phyloP scores from a whole-genome alignment of 2,888 invertebrate genomes.

The Limnephilus auricula region DNA sequence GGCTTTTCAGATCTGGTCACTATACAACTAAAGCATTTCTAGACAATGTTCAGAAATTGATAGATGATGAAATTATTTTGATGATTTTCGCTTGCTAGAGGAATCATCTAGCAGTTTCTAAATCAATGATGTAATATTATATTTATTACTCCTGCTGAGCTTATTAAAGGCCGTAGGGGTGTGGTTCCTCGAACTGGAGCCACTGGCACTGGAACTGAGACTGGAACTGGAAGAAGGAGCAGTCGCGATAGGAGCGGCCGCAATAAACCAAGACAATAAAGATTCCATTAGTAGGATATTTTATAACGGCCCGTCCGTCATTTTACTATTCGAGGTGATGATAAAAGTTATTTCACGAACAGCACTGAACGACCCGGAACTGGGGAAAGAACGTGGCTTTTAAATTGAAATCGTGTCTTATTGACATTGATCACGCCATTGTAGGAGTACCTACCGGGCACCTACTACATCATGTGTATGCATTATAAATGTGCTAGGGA shows the following conservation, averaged over 20 bases:
- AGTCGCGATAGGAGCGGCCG: conserved; percentile 54
- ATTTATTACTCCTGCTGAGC: conserved; percentile 12
- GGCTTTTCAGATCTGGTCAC: no score
- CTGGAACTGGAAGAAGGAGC: not conserved
- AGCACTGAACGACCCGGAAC: conserved; percentile 22
- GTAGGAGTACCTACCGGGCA: not conserved
- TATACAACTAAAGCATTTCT: no score
- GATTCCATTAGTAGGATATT: conserved; percentile 66
- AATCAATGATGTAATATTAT: not conserved
- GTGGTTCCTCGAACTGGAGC: not conserved
- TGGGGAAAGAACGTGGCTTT: conserved; percentile 27
- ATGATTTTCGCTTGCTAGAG: not conserved
- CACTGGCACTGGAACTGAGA: not conserved
- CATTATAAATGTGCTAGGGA: not conserved
- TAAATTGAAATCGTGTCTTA: conserved; percentile 45
- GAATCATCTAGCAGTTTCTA: not conserved
- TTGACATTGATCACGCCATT: conserved; percentile 39
- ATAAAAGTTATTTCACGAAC: conserved; percentile 57
- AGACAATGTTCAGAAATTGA: no score
- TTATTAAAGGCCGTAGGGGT: conserved; percentile 37
- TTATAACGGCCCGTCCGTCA: conserved; percentile 65
- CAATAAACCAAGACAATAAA: conserved; percentile 64
- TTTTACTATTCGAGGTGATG: conserved; percentile 64
- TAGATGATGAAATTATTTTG: no score
- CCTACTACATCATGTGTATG: not conserved